Percentiles rank a stretch among this genome's conserved stretches.
These are phyloP conservation scores for Aphidius ervi DNA, from an alignment of 1,140 invertebrate species.

Conservation along the genomic window DNA sequence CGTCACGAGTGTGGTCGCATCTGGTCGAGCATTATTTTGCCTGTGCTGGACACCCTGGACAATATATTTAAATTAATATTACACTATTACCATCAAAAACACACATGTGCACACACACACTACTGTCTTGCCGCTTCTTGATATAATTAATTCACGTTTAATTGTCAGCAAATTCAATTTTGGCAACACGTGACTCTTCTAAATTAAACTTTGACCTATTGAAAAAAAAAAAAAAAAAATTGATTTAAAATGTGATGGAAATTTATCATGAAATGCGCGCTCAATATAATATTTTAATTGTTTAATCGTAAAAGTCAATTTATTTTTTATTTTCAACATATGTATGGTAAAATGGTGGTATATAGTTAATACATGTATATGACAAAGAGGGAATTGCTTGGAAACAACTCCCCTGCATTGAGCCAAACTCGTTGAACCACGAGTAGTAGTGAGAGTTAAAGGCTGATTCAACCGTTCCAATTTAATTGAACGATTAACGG, in stretches of 20 bases:
- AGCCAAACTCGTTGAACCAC: conserved; percentile 28
- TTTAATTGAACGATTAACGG: conserved; percentile 55
- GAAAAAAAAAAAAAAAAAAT: too few relatives aligned
- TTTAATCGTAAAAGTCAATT: too few relatives aligned
- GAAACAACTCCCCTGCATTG: too few relatives aligned
- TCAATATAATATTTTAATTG: too few relatives aligned
- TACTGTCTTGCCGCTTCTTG: conserved; percentile 33
- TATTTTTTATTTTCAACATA: too few relatives aligned
- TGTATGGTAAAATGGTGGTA: too few relatives aligned
- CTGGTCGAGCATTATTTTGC: conserved; percentile 42
- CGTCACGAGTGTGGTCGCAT: conserved; percentile 54
- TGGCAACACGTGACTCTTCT: too few relatives aligned
- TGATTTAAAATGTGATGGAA: too few relatives aligned
- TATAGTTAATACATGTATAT: too few relatives aligned
- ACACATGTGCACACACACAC: conserved; percentile 25
- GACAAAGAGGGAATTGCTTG: too few relatives aligned
- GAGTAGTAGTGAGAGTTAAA: conserved; percentile 39
- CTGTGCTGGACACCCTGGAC: conserved; percentile 34
- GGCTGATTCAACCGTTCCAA: conserved; percentile 49
- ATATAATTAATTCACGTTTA: conserved; percentile 43
- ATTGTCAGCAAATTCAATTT: neutral
- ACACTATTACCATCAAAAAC: conserved; percentile 23
- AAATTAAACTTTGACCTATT: too few relatives aligned
- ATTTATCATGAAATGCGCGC: too few relatives aligned
- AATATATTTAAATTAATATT: conserved; percentile 40